Percentiles rank a stretch among this genome's conserved stretches.
Conservation (phyloP, 2,113 vertebrate species). For the Hippocampus guttulatus region DNA sequence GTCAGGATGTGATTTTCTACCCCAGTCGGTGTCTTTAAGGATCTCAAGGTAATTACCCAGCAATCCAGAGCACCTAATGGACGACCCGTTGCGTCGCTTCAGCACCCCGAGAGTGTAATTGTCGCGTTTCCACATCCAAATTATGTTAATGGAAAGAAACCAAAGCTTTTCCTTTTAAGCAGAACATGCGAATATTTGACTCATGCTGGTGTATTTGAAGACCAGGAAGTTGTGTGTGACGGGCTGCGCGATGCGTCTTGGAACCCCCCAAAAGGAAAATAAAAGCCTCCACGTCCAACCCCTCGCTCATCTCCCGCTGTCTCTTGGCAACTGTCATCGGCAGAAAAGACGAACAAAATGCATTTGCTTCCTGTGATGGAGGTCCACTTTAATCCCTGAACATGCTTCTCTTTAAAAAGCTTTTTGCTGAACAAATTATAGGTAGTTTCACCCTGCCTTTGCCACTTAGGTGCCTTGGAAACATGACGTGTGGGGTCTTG, state of each 20-base stretch:
- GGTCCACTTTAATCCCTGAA: conserved; percentile 27
- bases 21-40: conserved; percentile 32
- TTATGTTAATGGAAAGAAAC: conserved; percentile 47
- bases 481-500: conserved; percentile 24
- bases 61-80: conserved; percentile 43
- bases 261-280: neutral
- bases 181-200: conserved; percentile 32
- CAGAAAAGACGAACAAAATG: conserved; percentile 54
- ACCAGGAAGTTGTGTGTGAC: conserved; percentile 32
- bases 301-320: conserved; percentile 52
- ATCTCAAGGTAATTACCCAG: neutral
- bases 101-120: conserved; percentile 47
- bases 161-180: conserved; percentile 12
- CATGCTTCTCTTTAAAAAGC: conserved; percentile 61
- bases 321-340: conserved; percentile 69
- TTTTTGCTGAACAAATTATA: conserved; percentile 68
- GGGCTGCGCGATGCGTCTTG: neutral
- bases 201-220: conserved; percentile 8
- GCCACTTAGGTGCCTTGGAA: conserved; percentile 39
- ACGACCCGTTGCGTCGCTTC: conserved; percentile 29
- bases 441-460: conserved; percentile 45
- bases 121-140: conserved; percentile 49
- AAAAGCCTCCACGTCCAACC: conserved; percentile 56
- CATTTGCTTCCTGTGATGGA: conserved; percentile 55
- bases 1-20: conserved; percentile 10